A percentile compares a stretch with the other conserved stretches of the same genome.
phyloP scores from a whole-genome alignment of 2,113 vertebrate genomes.

The Lipophrys pholis region DNA sequence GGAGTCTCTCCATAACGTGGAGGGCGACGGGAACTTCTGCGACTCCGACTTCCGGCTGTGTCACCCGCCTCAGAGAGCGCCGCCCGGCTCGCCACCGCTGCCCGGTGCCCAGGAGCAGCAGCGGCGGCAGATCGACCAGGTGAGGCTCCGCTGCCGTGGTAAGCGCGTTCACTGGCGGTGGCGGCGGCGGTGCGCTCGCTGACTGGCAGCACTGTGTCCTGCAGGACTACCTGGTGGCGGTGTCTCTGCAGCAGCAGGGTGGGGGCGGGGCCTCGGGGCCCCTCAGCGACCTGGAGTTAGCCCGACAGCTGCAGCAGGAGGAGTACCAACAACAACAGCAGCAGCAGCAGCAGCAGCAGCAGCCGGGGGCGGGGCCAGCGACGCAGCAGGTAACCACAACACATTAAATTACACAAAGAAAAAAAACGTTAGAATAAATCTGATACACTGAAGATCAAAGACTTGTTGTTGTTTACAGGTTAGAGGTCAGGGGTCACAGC shows the following conservation, averaged over 20 bases:
- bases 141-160: constrained; percentile 23
- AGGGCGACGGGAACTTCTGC: constrained; percentile 97
- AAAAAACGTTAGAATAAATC: neutral
- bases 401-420: no score
- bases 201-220: neutral
- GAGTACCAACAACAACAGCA: constrained; percentile 92
- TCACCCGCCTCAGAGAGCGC: constrained; percentile 84
- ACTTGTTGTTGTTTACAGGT: constrained; percentile 72
- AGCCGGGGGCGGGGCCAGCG: constrained; percentile 66
- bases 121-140: constrained; percentile 90
- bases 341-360: constrained; percentile 92
- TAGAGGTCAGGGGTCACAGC: constrained; percentile 79
- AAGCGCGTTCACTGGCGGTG: constrained; percentile 63
- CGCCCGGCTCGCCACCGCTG: constrained; percentile 20
- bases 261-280: constrained; percentile 67
- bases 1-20: constrained; percentile 98
- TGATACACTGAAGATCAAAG: neutral
- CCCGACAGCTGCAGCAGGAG: constrained; percentile 91
- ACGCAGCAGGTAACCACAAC: constrained; percentile 54
- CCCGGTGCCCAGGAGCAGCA: constrained; percentile 79
- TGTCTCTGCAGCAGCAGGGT: constrained; percentile 90
- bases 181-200: constrained; percentile 68
- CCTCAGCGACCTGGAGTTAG: constrained; percentile 93
- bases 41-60: constrained; percentile 94
- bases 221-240: constrained; percentile 92